Evolutionary conservation across 1,140 invertebrate genomes (phyloP), one percentile per base, ranked within the genome.

Genomic region (Drosophila bipectinata): DNA sequence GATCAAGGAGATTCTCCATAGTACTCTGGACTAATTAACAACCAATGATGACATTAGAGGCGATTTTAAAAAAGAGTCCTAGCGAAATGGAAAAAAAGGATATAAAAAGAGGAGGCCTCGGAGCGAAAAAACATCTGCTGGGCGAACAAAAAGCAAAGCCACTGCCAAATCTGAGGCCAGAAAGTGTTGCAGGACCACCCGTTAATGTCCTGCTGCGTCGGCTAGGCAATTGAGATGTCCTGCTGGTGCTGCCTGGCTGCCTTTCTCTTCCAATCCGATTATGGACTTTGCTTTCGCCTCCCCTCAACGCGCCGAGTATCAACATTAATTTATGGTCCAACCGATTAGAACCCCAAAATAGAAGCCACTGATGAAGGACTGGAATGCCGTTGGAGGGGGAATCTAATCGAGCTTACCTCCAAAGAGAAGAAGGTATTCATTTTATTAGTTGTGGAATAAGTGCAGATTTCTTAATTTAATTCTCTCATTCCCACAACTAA

Each of bases 121-220:
- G 4, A 28, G 57, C 24, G 24, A 21, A 37, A 60, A 44, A 62
- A 55, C 84, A 88, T 82, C 84, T 83, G 83, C 74, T 69, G 30
- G 53, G 26, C 37, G 14, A 56, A 24, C 18, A 77, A 54, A 37
- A 72, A 53, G 18, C 28, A 49, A 76, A 76, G 59, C 68, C 75
- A 78, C 68, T 73, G 44, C 57, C 82, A 69, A 68, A 80, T 75
- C 66, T 67, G 60, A 72, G 80, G 51, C 67, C 64, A 55, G 78
- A 76, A 87, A 88, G 82, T 87, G 82, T 88, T 82, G 72, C 15
- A 15, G 15, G 72, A 85, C 84, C 81, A 85, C 87, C 87, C 87
- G 87, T 83, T 58, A 87, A 37, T 52, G 67, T 77, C 87, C 69
- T 63, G 87, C 82, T 90, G 87, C 63, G 79, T 55, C 57, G 69